Percentiles rank a stretch among this genome's conserved stretches.
Conservation (phyloP, 2,888 invertebrate genomes). For the Athetis lepigone region DNA sequence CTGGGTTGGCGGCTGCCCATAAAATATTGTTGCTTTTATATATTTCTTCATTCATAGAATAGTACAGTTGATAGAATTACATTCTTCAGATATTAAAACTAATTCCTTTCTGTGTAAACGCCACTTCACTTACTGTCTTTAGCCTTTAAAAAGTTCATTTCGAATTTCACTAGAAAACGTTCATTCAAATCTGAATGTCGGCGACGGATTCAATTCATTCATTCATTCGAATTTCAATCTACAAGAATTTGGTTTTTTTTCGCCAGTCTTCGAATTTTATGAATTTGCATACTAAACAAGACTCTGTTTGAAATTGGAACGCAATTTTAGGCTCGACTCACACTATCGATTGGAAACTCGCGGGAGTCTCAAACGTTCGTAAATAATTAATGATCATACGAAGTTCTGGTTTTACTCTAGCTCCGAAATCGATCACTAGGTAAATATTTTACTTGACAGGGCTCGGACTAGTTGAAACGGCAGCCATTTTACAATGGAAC, state of each 20-base stretch:
- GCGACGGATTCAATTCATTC: conserved; percentile 43
- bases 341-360: conserved; percentile 38
- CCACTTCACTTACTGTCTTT: conserved; percentile 51
- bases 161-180: conserved; percentile 53
- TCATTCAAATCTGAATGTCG: conserved; percentile 54
- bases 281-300: conserved; percentile 26
- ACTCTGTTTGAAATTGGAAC: conserved; percentile 30
- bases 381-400: conserved; percentile 50
- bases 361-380: conserved; percentile 16
- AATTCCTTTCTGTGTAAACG: conserved; percentile 35
- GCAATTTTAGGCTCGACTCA: conserved; percentile 15
- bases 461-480: conserved; percentile 33
- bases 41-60: conserved; percentile 9
- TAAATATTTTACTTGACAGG: conserved; percentile 55
- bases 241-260: conserved; percentile 32
- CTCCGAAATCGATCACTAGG: conserved; percentile 46
- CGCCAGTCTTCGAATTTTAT: conserved; percentile 12
- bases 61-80: conserved; percentile 34
- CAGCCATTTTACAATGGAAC: conserved; percentile 34
- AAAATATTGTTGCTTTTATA: not conserved
- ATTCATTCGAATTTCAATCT: conserved; percentile 44
- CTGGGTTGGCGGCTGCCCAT: too few species aligned
- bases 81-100: conserved; percentile 45
- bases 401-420: conserved; percentile 46
- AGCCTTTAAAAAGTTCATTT: conserved; percentile 53